Percentiles rank a stretch among this genome's conserved stretches.
Evolutionary conservation across 2,797 vertebrate genomes (phyloP).

Genomic region (Dallia pectoralis): DNA sequence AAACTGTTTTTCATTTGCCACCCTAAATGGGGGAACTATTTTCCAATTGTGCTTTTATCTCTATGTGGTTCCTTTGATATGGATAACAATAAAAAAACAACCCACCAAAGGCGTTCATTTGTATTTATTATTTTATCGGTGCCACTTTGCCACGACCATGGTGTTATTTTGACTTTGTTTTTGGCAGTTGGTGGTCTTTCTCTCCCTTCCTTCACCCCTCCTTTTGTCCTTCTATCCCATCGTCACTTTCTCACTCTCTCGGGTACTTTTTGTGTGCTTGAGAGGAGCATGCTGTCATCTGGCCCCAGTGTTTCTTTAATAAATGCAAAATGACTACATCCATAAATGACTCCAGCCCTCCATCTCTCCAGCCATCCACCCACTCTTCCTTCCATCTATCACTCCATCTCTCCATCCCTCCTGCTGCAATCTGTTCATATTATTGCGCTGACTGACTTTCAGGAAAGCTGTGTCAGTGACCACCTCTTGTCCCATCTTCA

Average conservation of each 20-base stretch:
- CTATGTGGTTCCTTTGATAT: no score
- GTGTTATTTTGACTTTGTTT: neutral
- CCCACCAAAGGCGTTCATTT: neutral
- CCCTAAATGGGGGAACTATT: no score
- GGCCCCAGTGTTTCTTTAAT: constrained; percentile 58
- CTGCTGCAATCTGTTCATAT: constrained; percentile 69
- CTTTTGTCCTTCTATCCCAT: constrained; percentile 5
- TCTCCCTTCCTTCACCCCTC: constrained; percentile 18
- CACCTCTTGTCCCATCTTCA: constrained; percentile 41
- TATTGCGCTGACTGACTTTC: constrained; percentile 48
- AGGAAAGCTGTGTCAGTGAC: constrained; percentile 28
- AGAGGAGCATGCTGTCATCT: constrained; percentile 61
- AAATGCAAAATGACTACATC: constrained; percentile 50
- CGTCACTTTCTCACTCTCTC: constrained; percentile 25
- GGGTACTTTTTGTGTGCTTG: constrained; percentile 48
- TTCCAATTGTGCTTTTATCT: no score
- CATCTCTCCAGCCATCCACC: neutral
- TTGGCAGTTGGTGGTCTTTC: neutral
- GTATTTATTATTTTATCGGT: neutral
- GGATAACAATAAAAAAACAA: neutral
- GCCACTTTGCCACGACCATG: neutral
- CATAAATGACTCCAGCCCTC: no score
- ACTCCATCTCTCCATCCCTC: constrained; percentile 47
- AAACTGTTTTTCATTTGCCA: no score
- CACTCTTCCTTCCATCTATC: neutral